Evolutionary conservation across 2,113 vertebrate genomes (phyloP).

Genomic region (Mellivora capensis): DNA sequence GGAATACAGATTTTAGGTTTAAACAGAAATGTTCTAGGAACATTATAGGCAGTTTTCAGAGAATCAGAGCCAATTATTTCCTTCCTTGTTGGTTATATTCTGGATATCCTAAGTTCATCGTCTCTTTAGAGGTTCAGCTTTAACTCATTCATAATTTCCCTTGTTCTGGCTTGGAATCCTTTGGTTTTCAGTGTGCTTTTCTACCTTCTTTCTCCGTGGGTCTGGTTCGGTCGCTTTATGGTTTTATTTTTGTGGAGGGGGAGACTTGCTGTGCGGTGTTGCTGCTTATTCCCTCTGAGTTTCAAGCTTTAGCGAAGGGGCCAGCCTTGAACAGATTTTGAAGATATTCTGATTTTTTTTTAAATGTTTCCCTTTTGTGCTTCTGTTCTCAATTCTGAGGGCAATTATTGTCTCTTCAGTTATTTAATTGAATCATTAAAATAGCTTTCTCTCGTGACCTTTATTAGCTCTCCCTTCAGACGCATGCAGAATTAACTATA

Average conservation of each 20-base stretch:
- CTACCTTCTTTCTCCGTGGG: background rate
- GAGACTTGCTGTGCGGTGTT: background rate
- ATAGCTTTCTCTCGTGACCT: conserved; percentile 39
- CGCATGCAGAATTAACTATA: conserved; percentile 20
- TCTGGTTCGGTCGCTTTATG: background rate
- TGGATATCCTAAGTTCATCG: background rate
- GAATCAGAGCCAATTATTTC: background rate
- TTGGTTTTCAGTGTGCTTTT: background rate
- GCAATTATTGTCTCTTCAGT: conserved; percentile 56
- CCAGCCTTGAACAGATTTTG: background rate
- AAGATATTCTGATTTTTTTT: background rate
- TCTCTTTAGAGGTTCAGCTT: background rate
- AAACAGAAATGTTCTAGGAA: conserved; percentile 14
- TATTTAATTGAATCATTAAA: conserved; percentile 22
- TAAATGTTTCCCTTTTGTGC: background rate
- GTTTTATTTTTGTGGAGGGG: background rate
- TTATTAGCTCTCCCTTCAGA: conserved; percentile 31
- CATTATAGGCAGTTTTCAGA: background rate
- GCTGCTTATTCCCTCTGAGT: background rate
- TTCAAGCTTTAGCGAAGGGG: background rate
- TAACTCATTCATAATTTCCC: background rate
- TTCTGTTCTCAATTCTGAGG: background rate
- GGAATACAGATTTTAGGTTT: background rate
- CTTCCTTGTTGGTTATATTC: background rate
- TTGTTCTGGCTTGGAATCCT: background rate